Percentiles rank a stretch among this genome's conserved stretches.
Conservation (phyloP, 2,888 invertebrate species). For the Thumatha senex region DNA sequence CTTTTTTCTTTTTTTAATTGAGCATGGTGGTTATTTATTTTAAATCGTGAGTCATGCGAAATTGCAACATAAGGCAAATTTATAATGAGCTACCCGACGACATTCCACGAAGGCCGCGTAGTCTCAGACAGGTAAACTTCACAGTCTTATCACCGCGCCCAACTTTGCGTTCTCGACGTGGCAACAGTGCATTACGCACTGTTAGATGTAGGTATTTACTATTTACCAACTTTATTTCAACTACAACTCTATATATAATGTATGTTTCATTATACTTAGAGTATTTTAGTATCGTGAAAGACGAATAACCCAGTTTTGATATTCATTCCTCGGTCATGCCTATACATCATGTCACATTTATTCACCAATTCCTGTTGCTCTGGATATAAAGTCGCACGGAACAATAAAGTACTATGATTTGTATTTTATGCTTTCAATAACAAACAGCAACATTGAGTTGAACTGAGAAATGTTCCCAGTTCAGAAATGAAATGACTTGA, state of each 20-base stretch:
- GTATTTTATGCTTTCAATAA: neutral
- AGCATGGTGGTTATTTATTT: constrained; percentile 42
- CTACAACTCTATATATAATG: too few species aligned
- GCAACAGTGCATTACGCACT: constrained; percentile 7
- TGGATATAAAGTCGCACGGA: neutral
- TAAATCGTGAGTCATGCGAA: constrained; percentile 63
- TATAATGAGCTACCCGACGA: constrained; percentile 69
- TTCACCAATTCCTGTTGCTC: neutral
- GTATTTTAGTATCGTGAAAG: constrained; percentile 21
- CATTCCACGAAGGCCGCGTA: constrained; percentile 64
- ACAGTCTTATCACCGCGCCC: constrained; percentile 37
- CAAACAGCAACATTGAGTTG: neutral
- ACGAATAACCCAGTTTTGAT: constrained; percentile 31
- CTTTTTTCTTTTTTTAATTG: constrained; percentile 36
- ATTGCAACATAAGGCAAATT: constrained; percentile 69
- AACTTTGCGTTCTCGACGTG: constrained; percentile 26
- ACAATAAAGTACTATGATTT: neutral
- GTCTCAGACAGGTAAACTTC: constrained; percentile 56
- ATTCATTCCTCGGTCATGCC: constrained; percentile 10
- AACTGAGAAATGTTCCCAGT: neutral
- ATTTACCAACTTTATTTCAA: neutral
- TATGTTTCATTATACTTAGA: constrained; percentile 20
- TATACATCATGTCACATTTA: constrained; percentile 6
- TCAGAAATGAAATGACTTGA: constrained; percentile 2
- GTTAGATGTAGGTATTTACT: too few species aligned